Percentiles rank a stretch among this genome's conserved stretches.
Conservation (phyloP, 2,797 vertebrate species). For the Dicrostonyx torquatus region DNA sequence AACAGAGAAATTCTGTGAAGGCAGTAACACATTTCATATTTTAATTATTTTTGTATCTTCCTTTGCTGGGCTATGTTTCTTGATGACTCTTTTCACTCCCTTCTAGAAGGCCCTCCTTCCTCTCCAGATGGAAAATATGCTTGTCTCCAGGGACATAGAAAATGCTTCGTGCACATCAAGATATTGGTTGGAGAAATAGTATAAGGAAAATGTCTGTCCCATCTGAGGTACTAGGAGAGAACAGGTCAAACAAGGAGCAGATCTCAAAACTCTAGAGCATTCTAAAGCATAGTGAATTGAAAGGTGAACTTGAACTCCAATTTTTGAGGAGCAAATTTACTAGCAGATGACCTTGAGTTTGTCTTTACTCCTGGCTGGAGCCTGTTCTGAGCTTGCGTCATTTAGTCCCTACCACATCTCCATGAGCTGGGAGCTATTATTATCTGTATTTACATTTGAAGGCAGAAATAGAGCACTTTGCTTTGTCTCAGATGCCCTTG, state of each 20-base stretch:
- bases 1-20: slow-evolving; percentile 82
- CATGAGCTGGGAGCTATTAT: background rate
- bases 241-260: background rate
- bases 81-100: slow-evolving; percentile 81
- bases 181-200: slow-evolving; percentile 74
- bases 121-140: slow-evolving; percentile 79
- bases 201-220: slow-evolving; percentile 79
- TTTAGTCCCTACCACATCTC: background rate
- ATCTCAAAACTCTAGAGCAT: background rate
- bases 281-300: background rate
- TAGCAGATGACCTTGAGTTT: background rate
- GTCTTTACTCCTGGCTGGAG: background rate
- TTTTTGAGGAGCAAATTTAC: background rate
- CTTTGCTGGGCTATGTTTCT: slow-evolving; percentile 81
- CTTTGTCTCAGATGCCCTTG: background rate
- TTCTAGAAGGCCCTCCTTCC: slow-evolving; percentile 69
- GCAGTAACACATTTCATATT: slow-evolving; percentile 80
- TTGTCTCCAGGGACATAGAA: slow-evolving; percentile 77
- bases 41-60: slow-evolving; percentile 87
- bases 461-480: background rate
- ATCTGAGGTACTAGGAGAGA: slow-evolving; percentile 63
- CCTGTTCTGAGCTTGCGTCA: background rate
- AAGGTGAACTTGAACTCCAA: background rate
- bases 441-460: background rate
- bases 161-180: slow-evolving; percentile 76